Evolutionary conservation across 2,113 vertebrate species (phyloP).

Genomic region (Spermophilus dauricus): DNA sequence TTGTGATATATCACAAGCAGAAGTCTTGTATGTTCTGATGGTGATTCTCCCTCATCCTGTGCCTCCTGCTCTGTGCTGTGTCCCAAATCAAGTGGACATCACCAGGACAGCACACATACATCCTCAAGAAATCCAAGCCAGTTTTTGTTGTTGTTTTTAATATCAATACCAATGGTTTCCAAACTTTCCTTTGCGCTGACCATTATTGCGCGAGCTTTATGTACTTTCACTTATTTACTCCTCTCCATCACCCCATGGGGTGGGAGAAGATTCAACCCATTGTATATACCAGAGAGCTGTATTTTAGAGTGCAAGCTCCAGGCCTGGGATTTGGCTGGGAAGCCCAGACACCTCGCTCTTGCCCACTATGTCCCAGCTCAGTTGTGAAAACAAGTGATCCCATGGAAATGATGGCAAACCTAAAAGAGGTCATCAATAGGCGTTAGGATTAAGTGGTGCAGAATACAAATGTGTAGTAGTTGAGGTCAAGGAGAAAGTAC

Average conservation of each 20-base stretch:
- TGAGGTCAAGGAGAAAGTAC: not conserved
- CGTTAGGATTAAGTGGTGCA: not conserved
- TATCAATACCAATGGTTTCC: too few relatives aligned
- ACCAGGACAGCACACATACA: too few relatives aligned
- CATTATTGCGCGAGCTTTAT: too few relatives aligned
- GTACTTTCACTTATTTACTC: too few relatives aligned
- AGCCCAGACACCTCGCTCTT: not conserved
- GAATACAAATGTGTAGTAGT: rapidly evolving
- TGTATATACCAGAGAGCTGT: too few relatives aligned
- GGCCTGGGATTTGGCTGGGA: not conserved
- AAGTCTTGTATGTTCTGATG: not conserved
- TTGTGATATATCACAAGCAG: not conserved
- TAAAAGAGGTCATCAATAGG: not conserved
- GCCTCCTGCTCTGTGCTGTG: not conserved
- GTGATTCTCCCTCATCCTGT: not conserved
- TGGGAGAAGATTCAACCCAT: too few relatives aligned
- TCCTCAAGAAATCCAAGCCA: not conserved
- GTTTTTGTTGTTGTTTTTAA: too few relatives aligned
- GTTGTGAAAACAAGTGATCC: not conserved
- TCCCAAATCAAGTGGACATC: not conserved
- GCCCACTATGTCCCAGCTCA: not conserved
- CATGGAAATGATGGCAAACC: not conserved
- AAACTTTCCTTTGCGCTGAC: too few relatives aligned
- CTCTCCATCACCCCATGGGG: too few relatives aligned
- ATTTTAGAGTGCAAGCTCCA: not conserved